Base-by-base conservation (phyloP, 2,113 vertebrate species). In the Podarcis raffonei region DNA sequence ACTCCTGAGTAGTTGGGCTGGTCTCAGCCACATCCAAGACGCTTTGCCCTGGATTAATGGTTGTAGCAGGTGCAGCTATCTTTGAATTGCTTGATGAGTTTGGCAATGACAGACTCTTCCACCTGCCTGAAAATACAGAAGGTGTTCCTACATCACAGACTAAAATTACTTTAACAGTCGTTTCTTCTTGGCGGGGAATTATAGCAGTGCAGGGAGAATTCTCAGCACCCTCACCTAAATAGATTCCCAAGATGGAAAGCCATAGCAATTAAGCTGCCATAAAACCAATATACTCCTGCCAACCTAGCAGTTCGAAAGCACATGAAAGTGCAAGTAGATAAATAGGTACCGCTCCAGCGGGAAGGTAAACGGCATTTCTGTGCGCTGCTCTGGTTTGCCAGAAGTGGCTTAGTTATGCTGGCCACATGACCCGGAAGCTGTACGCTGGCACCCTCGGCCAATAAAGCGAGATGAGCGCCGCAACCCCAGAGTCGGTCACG, bases 41-140 rank as follows among this genome's bases (percentile, higher is more conserved):
- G 48, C 25, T 84, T 69, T 83, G 81, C n/a, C 39, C 23, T 68
- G 39, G 22, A 1, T 35, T 16, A 4, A 68, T 39, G 68, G 39
- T 77, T 25, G 59, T 16, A 12, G n/a, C 35, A 1, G 32, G 35
- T 27, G 72, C 18, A 62, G 35, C 25, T 72, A 7, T 8, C 71
- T 57, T 30, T 37, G 88, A 81, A 48, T 27, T 69, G 6, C 35
- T 72, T 57, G 53, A 25, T 53, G 35, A 30, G 9, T 86, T 62
- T 83, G 62, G 23, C 0, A 83, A 74, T 27, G 69, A 75, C 42
- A 62, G 25, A 20, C 20, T 37, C 66, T 90, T 81, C 78, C 84
- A 53, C 18, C 6, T 85, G 4, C 84, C 93, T 93, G 59, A 71
- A 87, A 78, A 87, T 75, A 0, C 6, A 87, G 16, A 72, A 62